Conservation (phyloP, 2,888 invertebrate species). For the Coenonympha arcania region DNA sequence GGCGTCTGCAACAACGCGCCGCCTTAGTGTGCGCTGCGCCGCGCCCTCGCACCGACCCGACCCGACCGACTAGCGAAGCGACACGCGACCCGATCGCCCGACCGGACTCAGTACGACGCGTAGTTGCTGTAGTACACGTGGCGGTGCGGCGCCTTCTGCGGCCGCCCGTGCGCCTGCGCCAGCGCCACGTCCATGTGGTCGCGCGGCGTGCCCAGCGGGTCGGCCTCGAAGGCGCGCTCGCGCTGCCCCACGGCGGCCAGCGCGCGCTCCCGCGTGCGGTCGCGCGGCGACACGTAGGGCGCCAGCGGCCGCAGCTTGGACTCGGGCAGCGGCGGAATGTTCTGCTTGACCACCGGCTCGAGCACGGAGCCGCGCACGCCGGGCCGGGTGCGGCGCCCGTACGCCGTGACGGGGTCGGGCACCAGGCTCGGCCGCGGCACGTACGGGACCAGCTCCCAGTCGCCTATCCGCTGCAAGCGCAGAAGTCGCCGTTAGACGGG, state of each 20-base stretch:
- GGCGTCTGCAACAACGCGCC: constrained; percentile 83
- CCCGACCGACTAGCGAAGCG: constrained; percentile 62
- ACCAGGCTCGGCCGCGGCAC: constrained; percentile 89
- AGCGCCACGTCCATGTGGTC: constrained; percentile 79
- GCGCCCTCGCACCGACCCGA: constrained; percentile 42
- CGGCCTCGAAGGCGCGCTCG: constrained; percentile 74
- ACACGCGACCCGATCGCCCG: constrained; percentile 49
- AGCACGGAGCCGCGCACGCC: constrained; percentile 64
- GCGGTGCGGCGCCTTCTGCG: constrained; percentile 65
- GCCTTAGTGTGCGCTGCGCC: constrained; percentile 43
- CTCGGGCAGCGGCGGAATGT: constrained; percentile 76
- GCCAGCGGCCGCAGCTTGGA: constrained; percentile 75
- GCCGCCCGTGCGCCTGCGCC: constrained; percentile 75
- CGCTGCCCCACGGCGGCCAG: constrained; percentile 74
- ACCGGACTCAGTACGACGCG: constrained; percentile 59
- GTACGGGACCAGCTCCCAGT: constrained; percentile 91
- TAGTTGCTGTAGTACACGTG: constrained; percentile 72
- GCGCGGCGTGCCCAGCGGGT: constrained; percentile 74
- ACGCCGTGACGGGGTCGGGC: constrained; percentile 88
- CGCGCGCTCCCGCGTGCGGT: constrained; percentile 77
- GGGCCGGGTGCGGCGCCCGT: constrained; percentile 78
- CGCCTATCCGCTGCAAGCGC: constrained; percentile 84
- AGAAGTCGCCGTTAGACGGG: constrained; percentile 71
- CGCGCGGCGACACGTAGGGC: constrained; percentile 80
- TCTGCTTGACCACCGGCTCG: constrained; percentile 74